phyloP scores from a whole-genome alignment of 1,140 invertebrate genomes.

The fruit fly (Drosophila melanogaster) region Release_6_plus_ISO1_MT NT_033777.3:25585501-25586000 shows the following conservation, averaged over 20 bases:
- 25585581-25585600: background rate
- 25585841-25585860: background rate
- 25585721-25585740: background rate
- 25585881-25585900: constrained; percentile 1
- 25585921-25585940: constrained; percentile 37
- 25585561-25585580: constrained; percentile 2
- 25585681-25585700: too few species aligned
- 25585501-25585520: background rate
- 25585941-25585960: constrained; percentile 31
- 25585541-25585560: background rate
- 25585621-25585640: background rate
- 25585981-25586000: constrained; percentile 12
- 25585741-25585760: background rate
- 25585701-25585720: background rate
- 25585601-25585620: constrained; percentile 9
- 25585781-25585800: background rate
- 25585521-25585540: background rate
- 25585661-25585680: background rate
- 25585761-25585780: background rate
- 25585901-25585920: constrained; percentile 22
- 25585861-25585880: constrained; percentile 11
- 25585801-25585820: background rate
- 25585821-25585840: constrained; percentile 6
- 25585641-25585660: too few species aligned
- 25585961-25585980: constrained; percentile 40